These are phyloP conservation scores for Nyctereutes procyonoides DNA, from an alignment of 2,113 vertebrate species.

Conservation along the genomic window DNA sequence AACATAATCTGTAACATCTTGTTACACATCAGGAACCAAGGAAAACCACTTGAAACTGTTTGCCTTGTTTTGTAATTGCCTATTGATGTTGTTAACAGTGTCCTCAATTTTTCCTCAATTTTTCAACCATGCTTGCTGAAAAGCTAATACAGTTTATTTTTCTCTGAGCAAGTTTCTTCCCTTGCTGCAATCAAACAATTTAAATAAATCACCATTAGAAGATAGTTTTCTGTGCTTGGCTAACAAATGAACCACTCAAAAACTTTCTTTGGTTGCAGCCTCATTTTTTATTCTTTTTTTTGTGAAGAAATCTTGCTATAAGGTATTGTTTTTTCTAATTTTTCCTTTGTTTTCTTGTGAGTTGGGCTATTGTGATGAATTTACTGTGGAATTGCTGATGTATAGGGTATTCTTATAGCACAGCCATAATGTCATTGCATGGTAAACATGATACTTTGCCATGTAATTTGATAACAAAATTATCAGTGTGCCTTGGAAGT, in stretches of 20 bases:
- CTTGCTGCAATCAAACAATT: background rate
- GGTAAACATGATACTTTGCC: constrained; percentile 9
- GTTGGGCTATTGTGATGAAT: constrained; percentile 33
- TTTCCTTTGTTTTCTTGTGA: background rate
- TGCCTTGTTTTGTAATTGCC: background rate
- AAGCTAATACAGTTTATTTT: constrained; percentile 39
- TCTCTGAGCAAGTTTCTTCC: constrained; percentile 4
- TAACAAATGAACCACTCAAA: constrained; percentile 24
- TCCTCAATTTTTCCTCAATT: constrained; percentile 33
- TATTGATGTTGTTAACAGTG: background rate
- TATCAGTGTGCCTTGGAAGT: background rate
- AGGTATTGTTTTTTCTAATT: background rate
- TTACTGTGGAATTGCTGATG: background rate
- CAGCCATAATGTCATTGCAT: background rate
- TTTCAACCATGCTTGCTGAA: constrained; percentile 3
- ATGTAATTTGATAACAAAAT: constrained; percentile 17
- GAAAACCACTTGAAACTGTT: constrained; percentile 4
- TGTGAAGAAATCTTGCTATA: constrained; percentile 28
- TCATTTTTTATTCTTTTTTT: constrained; percentile 14
- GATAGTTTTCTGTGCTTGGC: constrained; percentile 9
- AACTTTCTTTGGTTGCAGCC: background rate
- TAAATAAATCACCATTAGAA: constrained; percentile 22
- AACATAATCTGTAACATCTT: background rate
- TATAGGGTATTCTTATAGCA: constrained; percentile 18
- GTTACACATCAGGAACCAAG: background rate